Evolutionary conservation across 1,140 invertebrate species (phyloP).

Genomic region (Drosophila aff.): DNA sequence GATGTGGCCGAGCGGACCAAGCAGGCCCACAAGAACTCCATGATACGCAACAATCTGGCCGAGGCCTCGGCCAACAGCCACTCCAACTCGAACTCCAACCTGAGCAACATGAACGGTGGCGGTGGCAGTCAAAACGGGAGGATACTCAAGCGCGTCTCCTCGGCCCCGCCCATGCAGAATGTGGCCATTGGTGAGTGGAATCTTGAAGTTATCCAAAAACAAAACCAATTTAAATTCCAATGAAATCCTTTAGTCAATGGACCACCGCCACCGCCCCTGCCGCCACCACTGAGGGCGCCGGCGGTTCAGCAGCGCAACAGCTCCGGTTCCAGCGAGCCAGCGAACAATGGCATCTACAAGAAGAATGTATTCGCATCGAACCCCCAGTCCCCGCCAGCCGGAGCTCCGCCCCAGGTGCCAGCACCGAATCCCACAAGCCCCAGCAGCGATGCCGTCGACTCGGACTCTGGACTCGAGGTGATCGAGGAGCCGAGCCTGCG

Average conservation of each 20-base stretch:
- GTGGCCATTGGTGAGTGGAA: conserved; percentile 65
- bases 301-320: conserved; percentile 64
- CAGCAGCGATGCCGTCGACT: conserved; percentile 66
- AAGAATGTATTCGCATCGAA: conserved; percentile 47
- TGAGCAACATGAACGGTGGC: conserved; percentile 45
- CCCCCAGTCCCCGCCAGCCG: background rate
- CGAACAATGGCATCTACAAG: conserved; percentile 49
- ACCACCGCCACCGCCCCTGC: conserved; percentile 88
- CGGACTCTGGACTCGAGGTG: conserved; percentile 86
- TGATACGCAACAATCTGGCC: conserved; percentile 78
- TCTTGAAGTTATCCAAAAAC: background rate
- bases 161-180: conserved; percentile 85
- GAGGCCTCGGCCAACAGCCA: conserved; percentile 36
- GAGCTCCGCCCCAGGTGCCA: conserved; percentile 16
- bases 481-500: conserved; percentile 87
- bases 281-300: conserved; percentile 86
- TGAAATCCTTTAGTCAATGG: conserved; percentile 73
- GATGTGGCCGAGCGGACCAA: conserved; percentile 82
- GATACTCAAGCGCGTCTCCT: conserved; percentile 86
- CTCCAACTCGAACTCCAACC: conserved; percentile 36
- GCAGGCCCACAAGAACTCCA: conserved; percentile 79
- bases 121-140: conserved; percentile 54
- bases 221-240: background rate
- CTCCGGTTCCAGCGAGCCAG: conserved; percentile 25
- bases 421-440: background rate